Evolutionary conservation across 2,888 invertebrate genomes (phyloP).

Genomic region (Fabriciana adippe): DNA sequence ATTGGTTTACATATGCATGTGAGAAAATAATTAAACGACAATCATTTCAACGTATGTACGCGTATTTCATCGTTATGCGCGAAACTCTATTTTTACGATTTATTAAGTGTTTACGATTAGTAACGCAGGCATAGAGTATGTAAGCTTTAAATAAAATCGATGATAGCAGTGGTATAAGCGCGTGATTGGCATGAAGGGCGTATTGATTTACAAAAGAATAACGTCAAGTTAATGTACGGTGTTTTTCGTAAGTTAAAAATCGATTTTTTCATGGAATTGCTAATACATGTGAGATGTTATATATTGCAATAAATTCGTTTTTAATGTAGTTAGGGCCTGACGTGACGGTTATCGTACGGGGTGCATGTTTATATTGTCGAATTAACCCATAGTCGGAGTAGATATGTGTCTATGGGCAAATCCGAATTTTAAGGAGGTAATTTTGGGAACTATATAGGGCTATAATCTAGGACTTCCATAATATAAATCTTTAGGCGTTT

Average conservation of each 20-base stretch:
- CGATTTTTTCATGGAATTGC: no score
- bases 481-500: no score
- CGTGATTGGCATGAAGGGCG: slow-evolving; percentile 23
- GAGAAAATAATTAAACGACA: no score
- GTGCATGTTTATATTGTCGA: no score
- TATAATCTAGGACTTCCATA: no score
- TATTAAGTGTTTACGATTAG: neutral
- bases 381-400: no score
- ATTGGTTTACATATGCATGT: neutral
- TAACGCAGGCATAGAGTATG: slow-evolving; percentile 4
- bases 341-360: no score
- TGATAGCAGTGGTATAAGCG: slow-evolving; percentile 8
- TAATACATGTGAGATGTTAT: neutral
- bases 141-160: slow-evolving; percentile 28
- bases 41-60: neutral
- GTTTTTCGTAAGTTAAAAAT: no score
- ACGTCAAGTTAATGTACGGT: neutral
- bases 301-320: neutral
- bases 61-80: neutral
- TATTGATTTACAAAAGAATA: slow-evolving; percentile 27
- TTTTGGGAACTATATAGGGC: no score
- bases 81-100: neutral
- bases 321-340: neutral
- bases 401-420: no score
- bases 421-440: no score